Percentiles rank a stretch among this genome's conserved stretches.
These are phyloP conservation scores for Polydrusus tereticollis DNA, from an alignment of 2,888 invertebrate species.

Conservation along the genomic window DNA sequence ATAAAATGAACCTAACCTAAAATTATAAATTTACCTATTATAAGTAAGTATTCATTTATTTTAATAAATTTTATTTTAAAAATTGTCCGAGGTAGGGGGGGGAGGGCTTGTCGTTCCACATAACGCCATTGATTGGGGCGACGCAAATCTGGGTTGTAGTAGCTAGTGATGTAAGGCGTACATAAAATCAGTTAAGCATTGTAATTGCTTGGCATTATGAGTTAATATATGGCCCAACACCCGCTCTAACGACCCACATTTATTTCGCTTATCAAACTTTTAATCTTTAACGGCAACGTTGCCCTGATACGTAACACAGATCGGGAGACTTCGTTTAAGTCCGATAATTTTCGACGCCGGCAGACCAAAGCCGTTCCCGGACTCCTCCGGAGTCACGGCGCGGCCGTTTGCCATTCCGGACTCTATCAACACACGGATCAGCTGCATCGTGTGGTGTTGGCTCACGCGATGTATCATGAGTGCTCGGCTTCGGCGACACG, in stretches of 20 bases:
- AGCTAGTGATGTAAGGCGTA: neutral
- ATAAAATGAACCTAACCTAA: too few species aligned
- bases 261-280: neutral
- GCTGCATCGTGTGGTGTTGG: constrained; percentile 3
- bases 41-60: too few species aligned
- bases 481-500: constrained; percentile 27
- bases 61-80: too few species aligned
- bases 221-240: neutral
- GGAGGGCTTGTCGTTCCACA: too few species aligned
- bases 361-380: constrained; percentile 25
- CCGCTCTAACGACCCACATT: neutral
- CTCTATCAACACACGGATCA: constrained; percentile 15
- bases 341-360: constrained; percentile 21
- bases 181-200: neutral
- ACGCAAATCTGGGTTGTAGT: too few species aligned
- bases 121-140: too few species aligned
- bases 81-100: too few species aligned
- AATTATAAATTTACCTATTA: too few species aligned
- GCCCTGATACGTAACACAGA: neutral
- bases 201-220: neutral
- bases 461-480: constrained; percentile 33
- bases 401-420: constrained; percentile 43
- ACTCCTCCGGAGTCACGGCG: constrained; percentile 44
- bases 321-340: neutral
- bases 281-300: neutral